Percentiles rank a stretch among this genome's conserved stretches.
phyloP scores from a whole-genome alignment of 2,888 invertebrate species.

The Rapana venosa region DNA sequence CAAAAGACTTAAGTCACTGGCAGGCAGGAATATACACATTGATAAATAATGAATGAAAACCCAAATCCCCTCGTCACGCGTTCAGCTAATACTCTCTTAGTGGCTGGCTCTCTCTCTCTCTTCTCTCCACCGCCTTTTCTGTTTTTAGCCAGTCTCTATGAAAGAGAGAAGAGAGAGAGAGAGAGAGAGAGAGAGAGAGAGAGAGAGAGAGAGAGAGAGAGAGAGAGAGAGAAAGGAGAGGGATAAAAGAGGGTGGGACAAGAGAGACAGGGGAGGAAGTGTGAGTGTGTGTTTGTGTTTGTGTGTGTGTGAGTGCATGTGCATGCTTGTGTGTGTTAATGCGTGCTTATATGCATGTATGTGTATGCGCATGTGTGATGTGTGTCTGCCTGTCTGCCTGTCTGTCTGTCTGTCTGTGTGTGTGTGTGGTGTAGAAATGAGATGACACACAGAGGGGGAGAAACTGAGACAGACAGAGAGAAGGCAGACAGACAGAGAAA shows the following conservation, averaged over 20 bases:
- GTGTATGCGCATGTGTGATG: background rate
- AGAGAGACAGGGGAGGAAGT: background rate
- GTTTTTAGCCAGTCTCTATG: background rate
- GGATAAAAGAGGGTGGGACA: background rate
- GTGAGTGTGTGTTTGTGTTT: background rate
- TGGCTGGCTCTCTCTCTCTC: background rate
- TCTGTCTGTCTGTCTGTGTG: background rate
- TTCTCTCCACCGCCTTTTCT: background rate
- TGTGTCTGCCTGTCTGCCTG: background rate
- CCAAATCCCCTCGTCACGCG: background rate
- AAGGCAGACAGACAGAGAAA: background rate
- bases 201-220: background rate
- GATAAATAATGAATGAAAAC: constrained; percentile 36
- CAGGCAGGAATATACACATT: constrained; percentile 28
- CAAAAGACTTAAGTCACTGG: constrained; percentile 10
- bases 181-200: background rate
- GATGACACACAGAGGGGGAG: background rate
- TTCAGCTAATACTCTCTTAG: constrained; percentile 26
- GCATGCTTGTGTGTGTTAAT: background rate
- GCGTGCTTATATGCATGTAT: background rate
- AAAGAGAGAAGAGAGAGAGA: background rate
- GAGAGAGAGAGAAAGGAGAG: background rate
- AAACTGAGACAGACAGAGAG: background rate
- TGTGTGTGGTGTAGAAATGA: background rate
- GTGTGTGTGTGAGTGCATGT: background rate